phyloP scores from a whole-genome alignment of 1,140 invertebrate species.

The Drosophila bocqueti region DNA sequence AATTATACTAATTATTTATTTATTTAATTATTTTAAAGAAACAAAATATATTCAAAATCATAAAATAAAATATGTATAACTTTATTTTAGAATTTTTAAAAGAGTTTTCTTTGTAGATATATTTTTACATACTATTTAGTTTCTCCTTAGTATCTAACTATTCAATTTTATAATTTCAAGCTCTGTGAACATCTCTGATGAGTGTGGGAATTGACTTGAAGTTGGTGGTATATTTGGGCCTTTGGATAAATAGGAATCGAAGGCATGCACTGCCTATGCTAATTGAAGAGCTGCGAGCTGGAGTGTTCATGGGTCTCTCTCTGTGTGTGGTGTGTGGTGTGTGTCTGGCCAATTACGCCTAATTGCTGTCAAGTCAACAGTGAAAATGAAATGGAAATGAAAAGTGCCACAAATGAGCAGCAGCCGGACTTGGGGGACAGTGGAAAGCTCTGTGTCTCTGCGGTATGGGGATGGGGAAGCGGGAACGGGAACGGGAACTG shows the following conservation, averaged over 20 bases:
- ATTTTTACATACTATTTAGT: too few species aligned
- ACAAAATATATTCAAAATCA: too few species aligned
- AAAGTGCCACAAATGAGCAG: constrained; percentile 50
- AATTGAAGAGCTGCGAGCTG: constrained; percentile 48
- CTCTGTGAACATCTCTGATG: neutral
- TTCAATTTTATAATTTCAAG: neutral
- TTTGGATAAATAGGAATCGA: constrained; percentile 23
- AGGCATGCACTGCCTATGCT: constrained; percentile 45
- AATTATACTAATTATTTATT: too few species aligned
- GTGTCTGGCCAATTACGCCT: constrained; percentile 62
- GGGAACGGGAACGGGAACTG: neutral
- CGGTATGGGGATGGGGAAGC: neutral
- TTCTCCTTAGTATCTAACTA: neutral
- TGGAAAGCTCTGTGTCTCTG: constrained; percentile 37
- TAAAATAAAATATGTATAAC: too few species aligned
- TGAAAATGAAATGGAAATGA: constrained; percentile 50
- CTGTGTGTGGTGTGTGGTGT: constrained; percentile 27
- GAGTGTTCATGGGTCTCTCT: neutral
- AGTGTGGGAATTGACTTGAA: constrained; percentile 9
- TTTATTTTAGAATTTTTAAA: too few species aligned
- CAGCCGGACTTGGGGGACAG: constrained; percentile 53
- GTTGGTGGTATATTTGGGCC: neutral
- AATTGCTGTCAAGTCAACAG: constrained; percentile 64
- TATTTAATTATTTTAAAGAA: neutral
- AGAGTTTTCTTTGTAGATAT: too few species aligned